Evolutionary conservation across 2,888 invertebrate species (phyloP), one percentile per base, ranked within the genome.

Genomic region (Buathra laborator): DNA sequence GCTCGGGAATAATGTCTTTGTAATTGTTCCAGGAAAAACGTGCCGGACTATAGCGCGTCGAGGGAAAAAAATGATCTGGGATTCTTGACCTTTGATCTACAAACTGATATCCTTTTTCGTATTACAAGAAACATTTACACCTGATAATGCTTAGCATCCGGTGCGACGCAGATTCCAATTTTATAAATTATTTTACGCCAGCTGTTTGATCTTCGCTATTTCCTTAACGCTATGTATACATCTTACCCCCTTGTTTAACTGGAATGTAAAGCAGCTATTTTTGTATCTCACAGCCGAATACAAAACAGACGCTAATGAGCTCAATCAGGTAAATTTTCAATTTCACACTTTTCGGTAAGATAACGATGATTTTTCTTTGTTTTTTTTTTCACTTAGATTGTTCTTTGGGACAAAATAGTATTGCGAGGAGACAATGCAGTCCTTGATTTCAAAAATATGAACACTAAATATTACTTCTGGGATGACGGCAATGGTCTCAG

Each of bases 391-490:
- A 92, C 92, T 1, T 87, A 95, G 96, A 98, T 99, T 89, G 98
- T 99, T 0, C 94, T 99, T 29, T 99, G 99, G 99, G 99, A 99
- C 94, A 99, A 99, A 95, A 99, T 99, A 87, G 98, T 99, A 79
- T 95, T 97, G 79, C 96, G 99, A 91, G 99, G 98, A 75, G 98
- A 99, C 94, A 98, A 98, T 95, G 97, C 99, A n/a, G 95, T 97
- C 10, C 94, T 99, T 84, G 98, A 99, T 93, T 98, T 98, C 92
- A 98, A 98, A 93, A 98, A 98, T 92, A 97, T 98, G 96, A 98
- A 99, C 94, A 98, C 99, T 1, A 99, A 99, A 93, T 99, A 99
- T 94, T 99, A 99, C 93, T 99, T 99, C 95, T 99, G 99, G 98
- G 99, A 99, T 95, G 99, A 99, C 95, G 99, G 99, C 84, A 98